phyloP scores from a whole-genome alignment of 2,797 vertebrate genomes.

The Myiotriccus ornatus region DNA sequence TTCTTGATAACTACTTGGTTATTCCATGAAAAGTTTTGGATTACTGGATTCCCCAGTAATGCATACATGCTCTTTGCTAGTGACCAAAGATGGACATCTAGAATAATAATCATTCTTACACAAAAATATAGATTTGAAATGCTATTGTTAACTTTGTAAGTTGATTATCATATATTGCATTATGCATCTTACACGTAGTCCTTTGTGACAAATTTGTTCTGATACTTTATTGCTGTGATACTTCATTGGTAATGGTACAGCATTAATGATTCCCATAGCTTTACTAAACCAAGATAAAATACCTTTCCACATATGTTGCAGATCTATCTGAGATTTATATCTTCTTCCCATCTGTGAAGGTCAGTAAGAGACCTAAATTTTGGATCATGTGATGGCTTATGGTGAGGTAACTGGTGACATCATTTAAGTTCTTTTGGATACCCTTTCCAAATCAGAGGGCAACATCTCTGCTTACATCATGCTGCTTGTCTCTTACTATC shows the following conservation, averaged over 20 bases:
- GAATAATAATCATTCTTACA: background rate
- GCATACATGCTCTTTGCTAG: background rate
- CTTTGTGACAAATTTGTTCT: conserved; percentile 8
- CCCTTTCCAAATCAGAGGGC: conserved; percentile 22
- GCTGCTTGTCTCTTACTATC: background rate
- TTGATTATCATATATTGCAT: conserved; percentile 24
- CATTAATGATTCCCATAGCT: conserved; percentile 24
- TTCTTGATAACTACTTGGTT: background rate
- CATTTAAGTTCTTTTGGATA: background rate
- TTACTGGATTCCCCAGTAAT: background rate
- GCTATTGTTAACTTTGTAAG: background rate
- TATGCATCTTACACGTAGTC: background rate
- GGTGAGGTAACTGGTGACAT: background rate
- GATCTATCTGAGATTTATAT: conserved; percentile 30
- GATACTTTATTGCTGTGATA: background rate
- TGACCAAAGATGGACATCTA: background rate
- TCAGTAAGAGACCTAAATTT: background rate
- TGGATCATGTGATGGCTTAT: background rate
- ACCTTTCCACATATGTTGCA: conserved; percentile 32
- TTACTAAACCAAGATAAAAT: conserved; percentile 55
- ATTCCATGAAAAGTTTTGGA: background rate
- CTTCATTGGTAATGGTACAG: conserved; percentile 13
- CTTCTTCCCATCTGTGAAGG: conserved; percentile 32
- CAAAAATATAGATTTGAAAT: conserved; percentile 20
- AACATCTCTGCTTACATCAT: background rate